These are phyloP conservation scores for Myotis myotis DNA, from an alignment of 2,797 vertebrate species.

Conservation along the genomic window DNA sequence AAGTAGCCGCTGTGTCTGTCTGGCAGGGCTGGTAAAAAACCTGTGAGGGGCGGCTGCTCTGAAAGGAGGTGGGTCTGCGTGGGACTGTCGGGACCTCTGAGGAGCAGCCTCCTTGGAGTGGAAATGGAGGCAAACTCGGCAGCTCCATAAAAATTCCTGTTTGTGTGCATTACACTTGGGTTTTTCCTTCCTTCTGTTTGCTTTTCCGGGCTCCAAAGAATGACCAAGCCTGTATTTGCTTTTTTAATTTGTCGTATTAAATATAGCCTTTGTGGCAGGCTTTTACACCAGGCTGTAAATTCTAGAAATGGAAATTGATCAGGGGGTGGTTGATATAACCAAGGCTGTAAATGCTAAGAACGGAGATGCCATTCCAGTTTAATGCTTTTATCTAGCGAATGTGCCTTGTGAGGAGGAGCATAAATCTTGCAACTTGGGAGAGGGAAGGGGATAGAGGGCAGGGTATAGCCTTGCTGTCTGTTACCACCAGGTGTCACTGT, in stretches of 20 bases:
- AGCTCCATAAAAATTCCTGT: not conserved
- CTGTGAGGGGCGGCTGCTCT: not conserved
- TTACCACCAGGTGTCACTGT: constrained; percentile 79
- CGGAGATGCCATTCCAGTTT: constrained; percentile 73
- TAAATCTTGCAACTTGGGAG: constrained; percentile 69
- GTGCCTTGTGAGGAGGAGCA: constrained; percentile 66
- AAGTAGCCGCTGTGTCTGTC: not conserved
- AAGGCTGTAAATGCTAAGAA: constrained; percentile 77
- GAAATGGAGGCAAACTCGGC: not conserved
- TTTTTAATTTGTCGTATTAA: constrained; percentile 80
- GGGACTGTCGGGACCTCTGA: not conserved
- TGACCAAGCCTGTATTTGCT: constrained; percentile 71
- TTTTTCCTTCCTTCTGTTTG: constrained; percentile 57
- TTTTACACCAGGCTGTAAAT: constrained; percentile 77
- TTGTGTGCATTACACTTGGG: not conserved
- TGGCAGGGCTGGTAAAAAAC: not conserved
- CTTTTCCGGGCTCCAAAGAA: constrained; percentile 55
- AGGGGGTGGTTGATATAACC: constrained; percentile 73
- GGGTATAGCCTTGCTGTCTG: constrained; percentile 34
- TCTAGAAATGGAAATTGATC: constrained; percentile 80
- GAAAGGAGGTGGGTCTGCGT: not conserved
- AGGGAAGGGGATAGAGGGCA: not conserved
- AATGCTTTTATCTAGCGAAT: constrained; percentile 76
- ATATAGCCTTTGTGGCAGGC: constrained; percentile 75
- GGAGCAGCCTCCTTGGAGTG: not conserved